Conservation (phyloP, 2,888 invertebrate species). For the Drosophila emarginata region DNA sequence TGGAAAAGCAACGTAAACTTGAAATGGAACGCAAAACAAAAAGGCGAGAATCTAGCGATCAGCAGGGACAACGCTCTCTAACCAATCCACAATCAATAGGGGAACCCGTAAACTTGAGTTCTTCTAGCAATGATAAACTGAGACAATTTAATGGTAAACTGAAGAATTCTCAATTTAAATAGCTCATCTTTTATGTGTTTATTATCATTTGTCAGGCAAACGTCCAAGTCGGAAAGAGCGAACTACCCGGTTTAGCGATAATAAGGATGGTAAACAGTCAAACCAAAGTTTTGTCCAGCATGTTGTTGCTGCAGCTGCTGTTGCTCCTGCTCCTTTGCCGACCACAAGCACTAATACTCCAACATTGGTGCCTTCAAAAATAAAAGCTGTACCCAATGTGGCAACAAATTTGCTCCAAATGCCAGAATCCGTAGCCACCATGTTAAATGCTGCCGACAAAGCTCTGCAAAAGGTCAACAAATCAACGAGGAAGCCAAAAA, state of each 20-base stretch:
- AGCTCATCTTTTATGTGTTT: not conserved
- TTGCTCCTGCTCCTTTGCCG: constrained; percentile 42
- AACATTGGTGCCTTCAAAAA: constrained; percentile 33
- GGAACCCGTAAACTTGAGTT: constrained; percentile 42
- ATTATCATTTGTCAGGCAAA: constrained; percentile 69
- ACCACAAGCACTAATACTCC: constrained; percentile 4
- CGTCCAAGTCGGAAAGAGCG: constrained; percentile 79
- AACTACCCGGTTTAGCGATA: constrained; percentile 82
- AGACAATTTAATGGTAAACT: constrained; percentile 78
- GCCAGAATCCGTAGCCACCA: constrained; percentile 55
- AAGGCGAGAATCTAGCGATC: constrained; percentile 22
- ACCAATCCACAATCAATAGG: constrained; percentile 19
- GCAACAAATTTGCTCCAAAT: constrained; percentile 64
- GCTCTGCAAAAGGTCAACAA: constrained; percentile 68
- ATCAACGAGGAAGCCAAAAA: constrained; percentile 46
- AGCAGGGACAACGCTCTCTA: too few species aligned
- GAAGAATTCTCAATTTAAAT: not conserved
- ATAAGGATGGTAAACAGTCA: constrained; percentile 77
- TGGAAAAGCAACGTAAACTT: constrained; percentile 67
- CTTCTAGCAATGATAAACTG: constrained; percentile 74
- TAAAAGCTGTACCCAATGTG: constrained; percentile 59
- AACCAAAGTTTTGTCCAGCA: constrained; percentile 61
- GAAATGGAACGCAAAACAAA: constrained; percentile 48
- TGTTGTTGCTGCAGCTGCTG: constrained; percentile 26
- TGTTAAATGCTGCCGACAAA: constrained; percentile 70